phyloP scores from a whole-genome alignment of 2,113 vertebrate species.

The Nothobranchius kuhntae region DNA sequence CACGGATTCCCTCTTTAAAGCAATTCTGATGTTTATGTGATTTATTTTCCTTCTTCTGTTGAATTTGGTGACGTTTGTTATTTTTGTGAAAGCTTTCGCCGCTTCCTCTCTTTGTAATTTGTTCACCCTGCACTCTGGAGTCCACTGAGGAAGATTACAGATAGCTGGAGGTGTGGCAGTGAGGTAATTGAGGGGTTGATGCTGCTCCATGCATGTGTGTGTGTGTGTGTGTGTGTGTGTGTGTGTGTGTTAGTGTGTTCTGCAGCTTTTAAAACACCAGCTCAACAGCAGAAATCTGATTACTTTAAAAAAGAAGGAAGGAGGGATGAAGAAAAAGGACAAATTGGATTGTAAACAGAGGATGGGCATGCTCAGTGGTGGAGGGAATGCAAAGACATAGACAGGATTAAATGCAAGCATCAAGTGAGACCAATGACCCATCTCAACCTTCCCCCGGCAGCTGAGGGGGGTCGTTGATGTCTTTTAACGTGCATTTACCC shows the following conservation, averaged over 20 bases:
- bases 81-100: slow-evolving; percentile 42
- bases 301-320: slow-evolving; percentile 54
- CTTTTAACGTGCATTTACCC: slow-evolving; percentile 7
- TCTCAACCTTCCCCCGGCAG: slow-evolving; percentile 1
- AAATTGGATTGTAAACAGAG: slow-evolving; percentile 57
- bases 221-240: slow-evolving; percentile 10
- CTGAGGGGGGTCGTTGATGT: background rate
- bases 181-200: slow-evolving; percentile 49
- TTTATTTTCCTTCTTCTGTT: slow-evolving; percentile 14
- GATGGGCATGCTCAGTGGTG: slow-evolving; percentile 21
- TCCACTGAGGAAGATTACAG: slow-evolving; percentile 55
- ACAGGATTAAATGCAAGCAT: background rate
- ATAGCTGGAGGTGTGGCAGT: slow-evolving; percentile 55
- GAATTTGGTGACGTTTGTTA: slow-evolving; percentile 40
- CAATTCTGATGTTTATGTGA: slow-evolving; percentile 39
- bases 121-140: slow-evolving; percentile 25
- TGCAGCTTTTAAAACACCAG: slow-evolving; percentile 40
- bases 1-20: slow-evolving; percentile 36
- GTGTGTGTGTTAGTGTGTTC: slow-evolving; percentile 11
- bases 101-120: slow-evolving; percentile 39
- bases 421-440: slow-evolving; percentile 10
- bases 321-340: slow-evolving; percentile 43
- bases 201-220: slow-evolving; percentile 14
- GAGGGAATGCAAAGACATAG: slow-evolving; percentile 6
- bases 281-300: slow-evolving; percentile 66